A percentile compares a stretch with the other conserved stretches of the same genome.
Evolutionary conservation across 92 coral and sea anemone genomes (phyloP).

Genomic region (Palythoa grandiflora): DNA sequence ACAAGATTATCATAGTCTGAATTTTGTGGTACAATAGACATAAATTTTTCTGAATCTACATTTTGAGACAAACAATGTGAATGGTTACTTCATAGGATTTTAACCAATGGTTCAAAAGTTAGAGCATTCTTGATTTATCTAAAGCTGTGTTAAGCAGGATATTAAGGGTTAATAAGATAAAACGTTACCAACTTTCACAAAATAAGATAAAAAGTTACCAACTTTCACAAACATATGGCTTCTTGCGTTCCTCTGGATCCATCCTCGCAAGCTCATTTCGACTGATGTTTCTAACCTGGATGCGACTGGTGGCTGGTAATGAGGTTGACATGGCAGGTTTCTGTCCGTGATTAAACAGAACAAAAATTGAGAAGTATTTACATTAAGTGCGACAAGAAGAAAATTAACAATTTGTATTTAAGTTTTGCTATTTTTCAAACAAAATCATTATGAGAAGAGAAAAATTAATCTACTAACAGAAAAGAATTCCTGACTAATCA

Average conservation of each 20-base stretch:
- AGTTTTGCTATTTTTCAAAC: neutral
- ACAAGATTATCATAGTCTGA: too few species aligned
- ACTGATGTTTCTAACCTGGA: constrained; percentile 87
- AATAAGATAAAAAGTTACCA: constrained; percentile 37
- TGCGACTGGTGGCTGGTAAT: constrained; percentile 63
- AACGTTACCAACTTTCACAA: constrained; percentile 87
- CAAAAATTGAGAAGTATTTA: constrained; percentile 10
- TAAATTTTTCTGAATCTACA: too few species aligned
- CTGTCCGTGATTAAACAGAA: constrained; percentile 20
- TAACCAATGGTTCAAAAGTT: too few species aligned
- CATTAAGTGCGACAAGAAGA: constrained; percentile 1
- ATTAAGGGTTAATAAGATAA: neutral
- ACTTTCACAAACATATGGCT: constrained; percentile 99
- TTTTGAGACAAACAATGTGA: too few species aligned
- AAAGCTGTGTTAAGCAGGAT: neutral
- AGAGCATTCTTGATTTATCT: too few species aligned
- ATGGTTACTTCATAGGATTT: too few species aligned
- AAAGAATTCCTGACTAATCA: too few species aligned
- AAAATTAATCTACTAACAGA: too few species aligned
- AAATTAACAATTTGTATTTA: neutral
- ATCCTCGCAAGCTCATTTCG: constrained; percentile 94
- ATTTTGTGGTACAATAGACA: too few species aligned
- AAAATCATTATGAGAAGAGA: too few species aligned
- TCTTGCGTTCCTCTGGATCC: constrained; percentile 97
- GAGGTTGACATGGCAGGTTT: constrained; percentile 28